Evolutionary conservation across 64 coral and sea anemone genomes (phyloP), one percentile per base, ranked within the genome.

Genomic region (Acropora tenuis): DNA sequence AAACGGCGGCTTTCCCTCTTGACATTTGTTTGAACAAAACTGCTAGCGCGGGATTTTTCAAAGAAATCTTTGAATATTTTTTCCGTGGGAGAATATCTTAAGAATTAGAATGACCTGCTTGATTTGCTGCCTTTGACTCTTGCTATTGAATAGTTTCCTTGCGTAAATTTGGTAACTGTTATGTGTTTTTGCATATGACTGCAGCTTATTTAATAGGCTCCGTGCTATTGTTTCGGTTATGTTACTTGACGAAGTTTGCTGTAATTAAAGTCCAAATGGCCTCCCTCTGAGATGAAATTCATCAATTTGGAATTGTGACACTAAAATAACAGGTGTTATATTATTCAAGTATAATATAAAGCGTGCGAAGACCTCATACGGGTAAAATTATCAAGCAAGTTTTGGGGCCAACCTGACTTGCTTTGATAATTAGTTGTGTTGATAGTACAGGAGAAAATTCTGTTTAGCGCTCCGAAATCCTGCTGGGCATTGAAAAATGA

Each of bases 271-370:
- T 19, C 42, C 9, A 17, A 85, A 48, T 20, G 47, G 63, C 44
- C 16, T 47, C 82, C 82, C 82, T 19, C 63, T 41, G 82, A 3
- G 63, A 72, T 71, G 71, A 72, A 15, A 69, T 49, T 50, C 16
- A 85, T 85, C 82, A 71, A 5, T 85, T 85, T 85, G 69, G 61
- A 49, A 65, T 85, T 30, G 17, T 49, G 61, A 85, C 18, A 71
- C 63, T 85, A 72, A 85, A 69, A 85, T 72, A 85, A 49, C 43
- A 85, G 4, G 72, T 85, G 65, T 8, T 48, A 12, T 66, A 10
- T 71, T 49, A 19, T 49, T 15, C 16, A 85, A 49, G 72, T 49
- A 85, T 71, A 41, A 49, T 46, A 72, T 18, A 85, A 49, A 47
- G 46, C 50, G 3, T 72, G 12, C 61, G 44, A 5, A 67, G 43